phyloP scores from a whole-genome alignment of 2,797 vertebrate species.

The Phoxinus dragarum region DNA sequence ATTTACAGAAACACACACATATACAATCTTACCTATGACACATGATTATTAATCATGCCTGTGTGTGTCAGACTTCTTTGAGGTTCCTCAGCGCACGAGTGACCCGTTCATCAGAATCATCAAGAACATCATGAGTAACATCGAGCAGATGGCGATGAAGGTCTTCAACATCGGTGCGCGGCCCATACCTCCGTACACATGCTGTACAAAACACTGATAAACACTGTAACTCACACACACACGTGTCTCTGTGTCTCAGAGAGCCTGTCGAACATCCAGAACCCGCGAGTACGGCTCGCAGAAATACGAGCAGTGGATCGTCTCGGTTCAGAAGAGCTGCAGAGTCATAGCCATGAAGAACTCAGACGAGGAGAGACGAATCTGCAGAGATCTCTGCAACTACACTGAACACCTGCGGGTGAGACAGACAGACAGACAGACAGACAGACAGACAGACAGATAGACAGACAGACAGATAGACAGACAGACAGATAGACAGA shows the following conservation, averaged over 20 bases:
- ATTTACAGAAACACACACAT: background rate
- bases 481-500: rapidly evolving
- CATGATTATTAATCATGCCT: background rate
- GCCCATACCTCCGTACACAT: background rate
- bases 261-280: slow-evolving; percentile 66
- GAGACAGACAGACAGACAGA: background rate
- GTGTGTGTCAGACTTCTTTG: slow-evolving; percentile 55
- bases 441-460: rapidly evolving
- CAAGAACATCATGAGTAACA: slow-evolving; percentile 59
- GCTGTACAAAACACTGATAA: slow-evolving; percentile 19
- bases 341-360: slow-evolving; percentile 69
- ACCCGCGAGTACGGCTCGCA: slow-evolving; percentile 74
- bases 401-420: slow-evolving; percentile 80
- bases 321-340: slow-evolving; percentile 76
- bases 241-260: slow-evolving; percentile 69
- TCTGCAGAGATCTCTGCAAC: slow-evolving; percentile 78
- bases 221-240: background rate
- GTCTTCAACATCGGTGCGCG: slow-evolving; percentile 56
- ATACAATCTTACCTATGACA: background rate
- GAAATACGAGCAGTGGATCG: slow-evolving; percentile 81
- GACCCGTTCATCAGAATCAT: slow-evolving; percentile 63
- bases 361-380: slow-evolving; percentile 73
- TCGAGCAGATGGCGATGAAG: slow-evolving; percentile 53
- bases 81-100: slow-evolving; percentile 11
- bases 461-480: rapidly evolving